Conservation (phyloP, 1,140 invertebrate species). For the Gonioctena quinquepunctata region DNA sequence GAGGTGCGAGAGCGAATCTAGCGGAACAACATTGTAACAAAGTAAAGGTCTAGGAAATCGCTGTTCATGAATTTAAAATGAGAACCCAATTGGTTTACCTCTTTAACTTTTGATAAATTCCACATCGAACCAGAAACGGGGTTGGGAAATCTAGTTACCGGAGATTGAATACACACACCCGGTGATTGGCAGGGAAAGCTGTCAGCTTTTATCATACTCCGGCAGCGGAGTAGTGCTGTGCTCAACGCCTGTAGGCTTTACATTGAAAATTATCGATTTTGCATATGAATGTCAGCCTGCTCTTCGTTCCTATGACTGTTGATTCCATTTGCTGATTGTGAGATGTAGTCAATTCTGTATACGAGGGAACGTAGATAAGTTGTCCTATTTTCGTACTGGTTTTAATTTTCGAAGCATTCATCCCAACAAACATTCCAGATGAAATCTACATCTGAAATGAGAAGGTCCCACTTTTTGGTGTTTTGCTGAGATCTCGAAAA, state of each 20-base stretch:
- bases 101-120: conserved; percentile 35
- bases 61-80: conserved; percentile 21
- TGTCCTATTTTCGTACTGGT: no score
- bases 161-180: conserved; percentile 42
- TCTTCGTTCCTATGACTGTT: conserved; percentile 21
- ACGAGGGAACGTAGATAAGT: no score
- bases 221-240: conserved; percentile 21
- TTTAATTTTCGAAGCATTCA: no score
- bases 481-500: no score
- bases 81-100: conserved; percentile 29
- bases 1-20: neutral
- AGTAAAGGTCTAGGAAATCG: conserved; percentile 12
- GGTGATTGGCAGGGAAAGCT: conserved; percentile 45
- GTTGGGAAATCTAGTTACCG: conserved; percentile 42
- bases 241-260: conserved; percentile 32
- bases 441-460: no score
- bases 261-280: conserved; percentile 48
- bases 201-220: conserved; percentile 43
- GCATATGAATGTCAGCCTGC: conserved; percentile 40
- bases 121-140: conserved; percentile 25
- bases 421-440: no score
- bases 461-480: no score
- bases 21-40: conserved; percentile 11
- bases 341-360: no score
- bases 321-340: conserved; percentile 31